Evolutionary conservation across 2,888 invertebrate genomes (phyloP).

Genomic region (Troides aeacus): DNA sequence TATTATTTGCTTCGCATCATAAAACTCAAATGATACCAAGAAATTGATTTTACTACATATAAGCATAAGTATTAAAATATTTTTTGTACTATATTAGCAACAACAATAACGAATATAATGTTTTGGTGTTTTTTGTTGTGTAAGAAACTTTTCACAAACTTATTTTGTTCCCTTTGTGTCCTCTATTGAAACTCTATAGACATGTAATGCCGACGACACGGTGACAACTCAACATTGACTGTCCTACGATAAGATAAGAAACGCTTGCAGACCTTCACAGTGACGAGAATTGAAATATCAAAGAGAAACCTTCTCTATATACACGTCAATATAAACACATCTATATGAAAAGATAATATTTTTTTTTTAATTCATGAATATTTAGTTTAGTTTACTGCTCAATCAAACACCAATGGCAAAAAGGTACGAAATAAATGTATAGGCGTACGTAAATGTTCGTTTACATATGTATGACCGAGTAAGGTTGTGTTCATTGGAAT

Average conservation of each 20-base stretch:
- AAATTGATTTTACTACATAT: too few relatives aligned
- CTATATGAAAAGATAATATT: background rate
- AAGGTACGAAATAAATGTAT: too few relatives aligned
- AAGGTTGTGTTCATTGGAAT: too few relatives aligned
- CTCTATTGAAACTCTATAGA: slow-evolving; percentile 9
- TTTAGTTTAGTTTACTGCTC: background rate
- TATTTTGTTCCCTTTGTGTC: background rate
- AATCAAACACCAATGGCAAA: background rate
- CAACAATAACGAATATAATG: too few relatives aligned
- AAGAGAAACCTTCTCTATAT: slow-evolving; percentile 8
- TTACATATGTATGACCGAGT: too few relatives aligned
- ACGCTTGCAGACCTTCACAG: slow-evolving; percentile 13
- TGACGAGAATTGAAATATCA: slow-evolving; percentile 17
- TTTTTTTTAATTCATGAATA: background rate
- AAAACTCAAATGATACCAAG: too few relatives aligned
- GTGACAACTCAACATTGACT: slow-evolving; percentile 11
- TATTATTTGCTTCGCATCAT: too few relatives aligned
- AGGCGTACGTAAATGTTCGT: too few relatives aligned
- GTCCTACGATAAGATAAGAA: slow-evolving; percentile 20
- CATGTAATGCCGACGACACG: slow-evolving; percentile 14
- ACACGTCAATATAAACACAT: background rate
- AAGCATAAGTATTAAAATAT: too few relatives aligned
- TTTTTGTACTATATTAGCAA: too few relatives aligned
- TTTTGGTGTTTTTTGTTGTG: background rate
- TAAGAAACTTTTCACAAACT: background rate